Evolutionary conservation across 2,113 vertebrate species (phyloP).

Genomic region (Lonchura striata): DNA sequence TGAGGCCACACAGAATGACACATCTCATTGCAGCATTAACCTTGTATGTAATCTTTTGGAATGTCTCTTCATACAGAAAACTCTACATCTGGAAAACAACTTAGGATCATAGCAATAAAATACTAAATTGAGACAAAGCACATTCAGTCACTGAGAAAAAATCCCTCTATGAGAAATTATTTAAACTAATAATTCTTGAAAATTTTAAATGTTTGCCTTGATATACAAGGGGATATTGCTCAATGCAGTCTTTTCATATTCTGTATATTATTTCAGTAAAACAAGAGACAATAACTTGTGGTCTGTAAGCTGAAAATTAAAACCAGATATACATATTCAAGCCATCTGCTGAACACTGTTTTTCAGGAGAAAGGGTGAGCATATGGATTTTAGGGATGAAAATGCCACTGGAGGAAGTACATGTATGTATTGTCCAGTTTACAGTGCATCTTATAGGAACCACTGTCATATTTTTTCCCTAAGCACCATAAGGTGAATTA

Average conservation of each 20-base stretch:
- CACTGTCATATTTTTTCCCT: not conserved
- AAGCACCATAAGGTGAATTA: not conserved
- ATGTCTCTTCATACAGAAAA: not conserved
- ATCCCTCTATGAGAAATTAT: not conserved
- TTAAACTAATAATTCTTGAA: constrained; percentile 14
- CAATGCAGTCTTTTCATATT: not conserved
- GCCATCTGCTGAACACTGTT: not conserved
- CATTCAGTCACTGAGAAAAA: constrained; percentile 32
- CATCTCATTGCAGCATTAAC: not conserved
- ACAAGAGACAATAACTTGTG: not conserved
- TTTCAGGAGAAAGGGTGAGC: not conserved
- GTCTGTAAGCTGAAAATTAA: constrained; percentile 26
- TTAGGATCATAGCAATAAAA: constrained; percentile 27
- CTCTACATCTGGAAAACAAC: constrained; percentile 37
- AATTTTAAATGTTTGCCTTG: constrained; percentile 16
- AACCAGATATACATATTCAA: constrained; percentile 20
- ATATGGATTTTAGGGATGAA: not conserved
- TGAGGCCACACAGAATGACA: not conserved
- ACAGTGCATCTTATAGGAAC: not conserved
- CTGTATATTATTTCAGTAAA: constrained; percentile 30
- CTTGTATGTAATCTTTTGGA: not conserved
- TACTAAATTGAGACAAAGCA: constrained; percentile 3
- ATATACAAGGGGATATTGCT: constrained; percentile 16
- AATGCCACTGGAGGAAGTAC: not conserved
- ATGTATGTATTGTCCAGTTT: not conserved